Conservation (phyloP, 2,888 invertebrate genomes). For the Lamellibrachia satsuma region DNA sequence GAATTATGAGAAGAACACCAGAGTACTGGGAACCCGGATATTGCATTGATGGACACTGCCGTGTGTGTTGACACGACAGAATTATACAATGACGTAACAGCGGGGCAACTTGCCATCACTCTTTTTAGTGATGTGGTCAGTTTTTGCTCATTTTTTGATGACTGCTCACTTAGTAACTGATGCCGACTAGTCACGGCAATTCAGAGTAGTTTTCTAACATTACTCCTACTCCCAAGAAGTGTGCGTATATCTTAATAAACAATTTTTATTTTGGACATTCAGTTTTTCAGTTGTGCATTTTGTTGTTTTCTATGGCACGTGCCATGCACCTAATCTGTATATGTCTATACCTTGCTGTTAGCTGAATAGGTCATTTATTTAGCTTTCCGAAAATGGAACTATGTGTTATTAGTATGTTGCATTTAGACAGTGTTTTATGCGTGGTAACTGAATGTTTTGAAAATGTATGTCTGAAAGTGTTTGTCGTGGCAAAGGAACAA, state of each 20-base stretch:
- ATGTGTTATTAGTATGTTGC: too few species aligned
- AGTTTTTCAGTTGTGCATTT: not conserved
- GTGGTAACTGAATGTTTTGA: too few species aligned
- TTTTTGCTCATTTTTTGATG: not conserved
- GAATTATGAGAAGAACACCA: constrained; percentile 6
- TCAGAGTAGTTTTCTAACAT: not conserved
- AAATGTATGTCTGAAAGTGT: too few species aligned
- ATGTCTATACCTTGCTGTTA: not conserved
- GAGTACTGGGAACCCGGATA: not conserved
- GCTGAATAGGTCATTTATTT: not conserved
- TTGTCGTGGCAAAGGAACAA: too few species aligned
- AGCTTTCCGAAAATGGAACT: too few species aligned
- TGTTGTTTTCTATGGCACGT: not conserved
- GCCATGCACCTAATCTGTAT: not conserved
- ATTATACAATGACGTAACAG: constrained; percentile 13
- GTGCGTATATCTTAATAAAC: not conserved
- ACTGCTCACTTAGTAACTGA: not conserved
- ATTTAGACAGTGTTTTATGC: too few species aligned
- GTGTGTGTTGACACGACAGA: not conserved
- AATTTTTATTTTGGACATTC: not conserved
- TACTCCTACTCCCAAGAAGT: not conserved
- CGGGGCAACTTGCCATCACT: not conserved
- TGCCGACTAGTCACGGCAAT: not conserved
- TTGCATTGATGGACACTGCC: not conserved
- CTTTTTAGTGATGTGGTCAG: constrained; percentile 12